These are phyloP conservation scores for Acrobasis repandana DNA, from an alignment of 2,888 invertebrate genomes.

Conservation along the genomic window DNA sequence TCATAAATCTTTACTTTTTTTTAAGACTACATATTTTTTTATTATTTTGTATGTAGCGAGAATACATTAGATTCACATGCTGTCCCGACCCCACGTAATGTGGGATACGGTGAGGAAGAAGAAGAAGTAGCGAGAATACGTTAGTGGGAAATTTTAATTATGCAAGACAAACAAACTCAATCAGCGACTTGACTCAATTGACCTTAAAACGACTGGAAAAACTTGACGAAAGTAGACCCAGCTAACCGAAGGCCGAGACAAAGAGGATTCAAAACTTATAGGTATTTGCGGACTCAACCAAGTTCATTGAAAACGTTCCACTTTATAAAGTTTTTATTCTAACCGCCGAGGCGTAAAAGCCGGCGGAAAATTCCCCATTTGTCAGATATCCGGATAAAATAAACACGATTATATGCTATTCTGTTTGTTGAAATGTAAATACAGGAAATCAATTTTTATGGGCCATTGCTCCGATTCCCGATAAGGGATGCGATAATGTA, in stretches of 20 bases:
- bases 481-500: slow-evolving; percentile 2
- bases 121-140: too few relatives aligned
- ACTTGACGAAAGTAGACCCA: slow-evolving; percentile 19
- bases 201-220: slow-evolving; percentile 3
- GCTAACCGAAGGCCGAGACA: slow-evolving; percentile 22
- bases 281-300: not conserved
- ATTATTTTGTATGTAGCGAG: too few relatives aligned
- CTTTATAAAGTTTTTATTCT: slow-evolving; percentile 16
- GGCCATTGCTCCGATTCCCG: slow-evolving; percentile 6
- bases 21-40: too few relatives aligned
- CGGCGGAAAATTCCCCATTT: slow-evolving; percentile 17
- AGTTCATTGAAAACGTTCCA: slow-evolving; percentile 14
- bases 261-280: slow-evolving; percentile 19
- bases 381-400: slow-evolving; percentile 23
- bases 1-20: too few relatives aligned
- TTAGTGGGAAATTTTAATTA: too few relatives aligned
- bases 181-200: not conserved
- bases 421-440: slow-evolving; percentile 24
- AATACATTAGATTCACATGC: too few relatives aligned
- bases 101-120: too few relatives aligned
- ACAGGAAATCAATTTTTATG: slow-evolving; percentile 13
- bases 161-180: not conserved
- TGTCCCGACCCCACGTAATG: too few relatives aligned
- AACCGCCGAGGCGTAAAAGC: not conserved
- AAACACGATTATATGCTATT: slow-evolving; percentile 27